phyloP scores from a whole-genome alignment of 2,113 vertebrate species.

The Tetraodon nigroviridis region DNA sequence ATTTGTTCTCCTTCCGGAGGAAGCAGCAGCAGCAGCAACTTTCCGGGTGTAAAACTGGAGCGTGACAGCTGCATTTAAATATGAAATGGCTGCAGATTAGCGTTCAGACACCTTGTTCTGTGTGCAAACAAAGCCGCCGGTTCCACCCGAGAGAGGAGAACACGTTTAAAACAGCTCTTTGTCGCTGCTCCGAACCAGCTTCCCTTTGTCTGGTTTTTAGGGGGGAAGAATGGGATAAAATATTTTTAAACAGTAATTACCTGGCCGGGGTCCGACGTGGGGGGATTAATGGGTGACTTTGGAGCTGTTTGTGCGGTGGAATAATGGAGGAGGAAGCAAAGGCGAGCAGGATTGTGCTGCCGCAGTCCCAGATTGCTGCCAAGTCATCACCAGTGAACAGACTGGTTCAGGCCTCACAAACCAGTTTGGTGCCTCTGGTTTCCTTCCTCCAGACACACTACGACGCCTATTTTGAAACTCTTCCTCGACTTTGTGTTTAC shows the following conservation, averaged over 20 bases:
- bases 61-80: conserved; percentile 78
- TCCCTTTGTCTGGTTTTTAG: conserved; percentile 69
- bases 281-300: conserved; percentile 97
- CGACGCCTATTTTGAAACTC: conserved; percentile 57
- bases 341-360: conserved; percentile 69
- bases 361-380: conserved; percentile 66
- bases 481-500: conserved; percentile 34
- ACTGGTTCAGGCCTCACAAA: conserved; percentile 67
- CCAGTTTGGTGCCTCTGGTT: conserved; percentile 62
- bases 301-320: conserved; percentile 75
- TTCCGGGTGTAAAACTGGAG: conserved; percentile 65
- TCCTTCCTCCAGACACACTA: conserved; percentile 54
- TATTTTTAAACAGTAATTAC: conserved; percentile 99
- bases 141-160: conserved; percentile 66
- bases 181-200: conserved; percentile 72
- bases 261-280: conserved; percentile 93
- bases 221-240: conserved; percentile 94
- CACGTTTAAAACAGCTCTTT: conserved; percentile 73
- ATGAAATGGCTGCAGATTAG: conserved; percentile 73
- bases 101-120: conserved; percentile 74
- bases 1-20: conserved; percentile 34
- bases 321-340: conserved; percentile 47
- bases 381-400: conserved; percentile 69
- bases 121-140: conserved; percentile 69
- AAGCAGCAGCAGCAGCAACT: conserved; percentile 54